Evolutionary conservation across 2,888 invertebrate genomes (phyloP).

Genomic region (Lysandra bellargus): DNA sequence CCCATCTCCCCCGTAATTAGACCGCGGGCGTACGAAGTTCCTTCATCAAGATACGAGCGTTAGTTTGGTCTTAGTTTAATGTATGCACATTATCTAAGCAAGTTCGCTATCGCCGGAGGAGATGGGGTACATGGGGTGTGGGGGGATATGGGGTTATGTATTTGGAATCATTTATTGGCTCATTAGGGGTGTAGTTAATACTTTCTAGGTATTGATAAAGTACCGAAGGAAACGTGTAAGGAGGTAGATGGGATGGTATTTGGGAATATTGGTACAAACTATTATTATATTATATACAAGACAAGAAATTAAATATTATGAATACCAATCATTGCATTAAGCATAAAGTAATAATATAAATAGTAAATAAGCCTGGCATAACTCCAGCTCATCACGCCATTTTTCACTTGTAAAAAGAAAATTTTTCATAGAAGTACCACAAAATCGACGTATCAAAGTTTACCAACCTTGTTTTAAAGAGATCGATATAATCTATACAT

Average conservation of each 20-base stretch:
- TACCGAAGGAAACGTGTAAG: conserved; percentile 13
- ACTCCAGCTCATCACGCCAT: too few species aligned
- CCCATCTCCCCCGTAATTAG: conserved; percentile 67
- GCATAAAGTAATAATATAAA: too few species aligned
- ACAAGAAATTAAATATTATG: too few species aligned
- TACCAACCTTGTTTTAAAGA: too few species aligned
- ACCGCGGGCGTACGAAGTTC: conserved; percentile 70
- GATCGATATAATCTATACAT: too few species aligned
- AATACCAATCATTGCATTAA: too few species aligned
- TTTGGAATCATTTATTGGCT: conserved; percentile 46
- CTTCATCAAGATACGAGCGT: conserved; percentile 75
- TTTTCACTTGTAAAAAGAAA: too few species aligned
- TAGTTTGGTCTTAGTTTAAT: conserved; percentile 79
- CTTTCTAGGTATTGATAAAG: conserved; percentile 3
- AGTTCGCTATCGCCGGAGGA: conserved; percentile 54
- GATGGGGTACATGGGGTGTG: conserved; percentile 30
- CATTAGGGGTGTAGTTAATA: conserved; percentile 27
- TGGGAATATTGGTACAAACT: too few species aligned
- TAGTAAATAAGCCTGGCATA: too few species aligned
- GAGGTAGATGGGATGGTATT: not conserved
- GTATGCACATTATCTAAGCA: conserved; percentile 81
- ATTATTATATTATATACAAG: too few species aligned
- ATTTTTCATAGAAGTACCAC: too few species aligned
- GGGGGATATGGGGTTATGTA: conserved; percentile 49
- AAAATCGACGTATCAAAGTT: too few species aligned